These are phyloP conservation scores for Argopecten irradians DNA, from an alignment of 1,140 invertebrate genomes.

Conservation along the genomic window DNA sequence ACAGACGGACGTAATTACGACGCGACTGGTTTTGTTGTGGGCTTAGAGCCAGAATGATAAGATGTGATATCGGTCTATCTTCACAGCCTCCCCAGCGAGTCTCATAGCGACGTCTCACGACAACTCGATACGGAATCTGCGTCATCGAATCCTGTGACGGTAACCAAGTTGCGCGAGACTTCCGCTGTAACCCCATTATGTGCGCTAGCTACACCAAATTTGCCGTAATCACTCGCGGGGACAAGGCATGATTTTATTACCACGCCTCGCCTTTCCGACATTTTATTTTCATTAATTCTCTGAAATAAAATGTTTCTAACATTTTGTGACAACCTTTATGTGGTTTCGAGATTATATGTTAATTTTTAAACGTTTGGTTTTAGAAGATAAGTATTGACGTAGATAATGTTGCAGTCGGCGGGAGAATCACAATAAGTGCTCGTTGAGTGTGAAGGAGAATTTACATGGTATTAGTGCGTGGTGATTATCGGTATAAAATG, in stretches of 20 bases:
- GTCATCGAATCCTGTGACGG: slow-evolving; percentile 6
- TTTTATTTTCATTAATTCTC: background rate
- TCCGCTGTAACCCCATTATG: background rate
- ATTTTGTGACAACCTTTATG: background rate
- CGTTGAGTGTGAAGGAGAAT: background rate
- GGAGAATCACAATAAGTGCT: background rate
- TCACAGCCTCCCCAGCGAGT: background rate
- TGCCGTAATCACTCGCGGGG: background rate
- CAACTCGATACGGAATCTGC: slow-evolving; percentile 6
- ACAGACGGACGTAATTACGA: background rate
- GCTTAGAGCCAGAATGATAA: background rate
- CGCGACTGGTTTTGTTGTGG: background rate
- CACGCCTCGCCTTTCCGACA: background rate
- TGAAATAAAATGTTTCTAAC: background rate
- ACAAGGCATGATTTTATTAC: background rate
- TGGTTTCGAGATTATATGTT: background rate
- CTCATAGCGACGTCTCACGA: background rate
- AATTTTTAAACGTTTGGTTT: background rate
- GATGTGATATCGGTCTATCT: background rate
- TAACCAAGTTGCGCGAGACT: background rate
- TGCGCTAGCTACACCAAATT: background rate
- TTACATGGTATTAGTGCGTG: background rate
- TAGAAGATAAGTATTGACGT: background rate
- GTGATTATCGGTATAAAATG: background rate
- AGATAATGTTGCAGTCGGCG: background rate